phyloP scores from a whole-genome alignment of 2,888 invertebrate genomes.

The Hedya salicella region DNA sequence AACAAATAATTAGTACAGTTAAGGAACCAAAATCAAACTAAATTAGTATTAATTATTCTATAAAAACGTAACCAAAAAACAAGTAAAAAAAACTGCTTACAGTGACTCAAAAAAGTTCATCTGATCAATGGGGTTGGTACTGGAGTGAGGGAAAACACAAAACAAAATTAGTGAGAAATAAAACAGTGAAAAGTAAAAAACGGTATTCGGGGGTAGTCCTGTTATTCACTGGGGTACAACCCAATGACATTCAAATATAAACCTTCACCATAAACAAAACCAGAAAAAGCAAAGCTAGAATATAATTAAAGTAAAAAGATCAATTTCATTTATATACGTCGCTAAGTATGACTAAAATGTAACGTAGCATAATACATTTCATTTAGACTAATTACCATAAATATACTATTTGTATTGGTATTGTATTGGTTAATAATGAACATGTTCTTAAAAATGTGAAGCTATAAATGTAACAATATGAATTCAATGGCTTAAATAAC shows the following conservation, averaged over 20 bases:
- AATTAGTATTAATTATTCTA: slow-evolving; percentile 45
- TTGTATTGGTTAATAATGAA: no score
- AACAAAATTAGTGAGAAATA: slow-evolving; percentile 69
- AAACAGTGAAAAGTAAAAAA: slow-evolving; percentile 43
- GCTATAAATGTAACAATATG: no score
- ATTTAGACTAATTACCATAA: no score
- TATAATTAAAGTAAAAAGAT: no score
- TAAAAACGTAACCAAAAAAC: slow-evolving; percentile 51
- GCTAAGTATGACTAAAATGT: no score
- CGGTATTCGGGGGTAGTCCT: slow-evolving; percentile 42
- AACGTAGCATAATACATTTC: no score
- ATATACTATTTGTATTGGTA: no score
- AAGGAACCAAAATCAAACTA: slow-evolving; percentile 45
- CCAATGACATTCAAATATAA: slow-evolving; percentile 40
- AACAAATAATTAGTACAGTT: slow-evolving; percentile 44
- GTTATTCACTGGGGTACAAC: slow-evolving; percentile 55
- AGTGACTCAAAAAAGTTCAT: slow-evolving; percentile 85
- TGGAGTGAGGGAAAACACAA: slow-evolving; percentile 68
- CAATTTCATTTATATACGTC: no score
- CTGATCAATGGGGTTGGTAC: slow-evolving; percentile 85
- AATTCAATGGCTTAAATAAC: no score
- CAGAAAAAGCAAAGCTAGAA: slow-evolving; percentile 53
- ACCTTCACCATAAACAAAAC: slow-evolving; percentile 56
- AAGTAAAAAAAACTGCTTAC: slow-evolving; percentile 75
- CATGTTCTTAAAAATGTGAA: no score